A percentile compares a stretch with the other conserved stretches of the same genome.
Evolutionary conservation across 2,797 vertebrate species (phyloP).

Genomic region (Syndactyla subalaris): DNA sequence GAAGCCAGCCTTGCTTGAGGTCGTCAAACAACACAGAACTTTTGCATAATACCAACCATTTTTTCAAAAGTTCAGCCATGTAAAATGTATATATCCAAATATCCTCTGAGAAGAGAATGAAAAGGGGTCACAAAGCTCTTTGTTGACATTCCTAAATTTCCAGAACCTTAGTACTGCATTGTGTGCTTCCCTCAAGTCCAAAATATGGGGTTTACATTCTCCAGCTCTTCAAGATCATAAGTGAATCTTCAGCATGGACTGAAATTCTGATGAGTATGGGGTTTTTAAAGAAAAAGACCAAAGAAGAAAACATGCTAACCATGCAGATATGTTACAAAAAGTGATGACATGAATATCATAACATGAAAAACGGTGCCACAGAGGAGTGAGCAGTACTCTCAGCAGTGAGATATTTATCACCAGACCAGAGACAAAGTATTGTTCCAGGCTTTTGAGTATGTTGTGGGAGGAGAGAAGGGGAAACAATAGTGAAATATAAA

Average conservation of each 20-base stretch:
- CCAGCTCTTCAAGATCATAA: neutral
- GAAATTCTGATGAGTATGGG: neutral
- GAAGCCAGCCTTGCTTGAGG: neutral
- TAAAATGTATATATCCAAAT: neutral
- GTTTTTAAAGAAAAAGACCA: neutral
- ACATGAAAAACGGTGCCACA: neutral
- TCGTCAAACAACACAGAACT: neutral
- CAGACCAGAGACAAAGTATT: neutral
- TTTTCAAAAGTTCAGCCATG: neutral
- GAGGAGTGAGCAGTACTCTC: neutral
- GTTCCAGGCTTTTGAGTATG: neutral
- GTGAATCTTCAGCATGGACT: neutral
- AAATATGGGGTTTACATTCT: neutral
- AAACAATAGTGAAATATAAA: neutral
- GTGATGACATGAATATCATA: neutral
- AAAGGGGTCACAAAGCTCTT: neutral
- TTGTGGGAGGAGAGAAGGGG: neutral
- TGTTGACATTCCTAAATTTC: neutral
- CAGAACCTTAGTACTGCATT: neutral
- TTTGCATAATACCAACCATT: neutral
- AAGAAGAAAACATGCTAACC: neutral
- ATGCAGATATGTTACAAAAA: neutral
- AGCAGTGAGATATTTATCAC: neutral
- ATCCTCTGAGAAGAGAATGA: neutral
- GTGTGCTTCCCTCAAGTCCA: neutral